Evolutionary conservation across 1,140 invertebrate genomes (phyloP).

Genomic region (Leptoteleia sp.): DNA sequence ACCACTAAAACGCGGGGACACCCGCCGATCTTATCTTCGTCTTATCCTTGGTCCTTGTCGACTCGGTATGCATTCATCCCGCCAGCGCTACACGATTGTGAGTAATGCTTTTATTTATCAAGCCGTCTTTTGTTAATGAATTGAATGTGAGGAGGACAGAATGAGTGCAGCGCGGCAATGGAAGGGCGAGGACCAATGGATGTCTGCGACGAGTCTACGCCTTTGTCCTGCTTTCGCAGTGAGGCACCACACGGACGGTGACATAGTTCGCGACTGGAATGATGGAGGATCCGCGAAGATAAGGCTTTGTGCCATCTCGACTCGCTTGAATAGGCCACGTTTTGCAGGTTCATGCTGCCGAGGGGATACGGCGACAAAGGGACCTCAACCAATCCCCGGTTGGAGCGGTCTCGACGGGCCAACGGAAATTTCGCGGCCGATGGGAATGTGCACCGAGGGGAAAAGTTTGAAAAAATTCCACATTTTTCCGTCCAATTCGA

Average conservation of each 20-base stretch:
- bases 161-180: slow-evolving; percentile 72
- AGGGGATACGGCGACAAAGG: slow-evolving; percentile 7
- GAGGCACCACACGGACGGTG: slow-evolving; percentile 26
- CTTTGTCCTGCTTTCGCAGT: slow-evolving; percentile 52
- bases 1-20: slow-evolving; percentile 78
- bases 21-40: slow-evolving; percentile 78
- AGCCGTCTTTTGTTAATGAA: slow-evolving; percentile 76
- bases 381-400: background rate
- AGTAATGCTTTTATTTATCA: slow-evolving; percentile 79
- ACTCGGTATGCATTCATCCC: slow-evolving; percentile 79
- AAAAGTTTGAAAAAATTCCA: too few relatives aligned
- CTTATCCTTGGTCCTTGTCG: slow-evolving; percentile 77
- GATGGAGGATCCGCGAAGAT: slow-evolving; percentile 40
- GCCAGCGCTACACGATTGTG: slow-evolving; percentile 72
- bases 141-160: slow-evolving; percentile 43
- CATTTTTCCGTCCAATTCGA: too few relatives aligned
- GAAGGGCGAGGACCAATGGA: slow-evolving; percentile 68
- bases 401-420: background rate
- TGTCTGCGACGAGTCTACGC: slow-evolving; percentile 65
- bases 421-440: background rate
- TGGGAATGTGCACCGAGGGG: slow-evolving; percentile 23
- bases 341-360: slow-evolving; percentile 41
- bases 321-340: slow-evolving; percentile 12
- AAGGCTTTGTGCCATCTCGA: slow-evolving; percentile 13
- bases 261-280: slow-evolving; percentile 51